Base-by-base conservation (phyloP, 2,113 vertebrate genomes). In the Jaculus jaculus region DNA sequence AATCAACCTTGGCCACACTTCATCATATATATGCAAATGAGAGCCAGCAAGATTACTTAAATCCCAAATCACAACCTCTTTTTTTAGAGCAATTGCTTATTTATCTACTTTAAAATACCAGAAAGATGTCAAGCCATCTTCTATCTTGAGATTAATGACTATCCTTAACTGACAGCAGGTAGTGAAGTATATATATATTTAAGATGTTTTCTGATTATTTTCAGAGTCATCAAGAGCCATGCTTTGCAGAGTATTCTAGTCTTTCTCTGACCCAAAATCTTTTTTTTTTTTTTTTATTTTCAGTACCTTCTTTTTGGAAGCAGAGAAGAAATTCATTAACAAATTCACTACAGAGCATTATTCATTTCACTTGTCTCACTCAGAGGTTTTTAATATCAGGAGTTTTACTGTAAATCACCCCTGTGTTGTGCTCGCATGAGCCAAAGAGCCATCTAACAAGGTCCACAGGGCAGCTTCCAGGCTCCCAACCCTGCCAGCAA, bases 91-190 rank as follows among this genome's bases (percentile, higher is more conserved):
- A 66, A 78, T 47, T 92, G 65, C 72, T 94, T 96, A 91, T 95
- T 96, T 96, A 85, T 90, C 96, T 93, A 95, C 87, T 96, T 94
- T 95, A 94, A 93, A 72, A 79, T 88, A 85, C 58, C 69, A 47
- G 81, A 94, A 90, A 88, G 78, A 96, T 95, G 89, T 77, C 95
- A 83, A 78, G 68, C 69, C 30, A 32, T 79, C 78, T 92, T 93
- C 80, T 77, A 42, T 83, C 51, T 73, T 94, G 79, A 97, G 95
- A 95, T 92, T 96, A 96, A 97, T 96, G 85, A 73, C 86, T 85
- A 37, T 92, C 37, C 63, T 93, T 78, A 90, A 77, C 32, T 32
- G 72, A 95, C 61, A 95, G 87, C 26, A 83, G 78, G 83, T 89
- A 15, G 21, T 80, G 37, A 37, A 30, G n/a, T 54, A 54, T 54